Base-by-base conservation (phyloP, 2,888 invertebrate genomes). In the Vesta saturnalis region DNA sequence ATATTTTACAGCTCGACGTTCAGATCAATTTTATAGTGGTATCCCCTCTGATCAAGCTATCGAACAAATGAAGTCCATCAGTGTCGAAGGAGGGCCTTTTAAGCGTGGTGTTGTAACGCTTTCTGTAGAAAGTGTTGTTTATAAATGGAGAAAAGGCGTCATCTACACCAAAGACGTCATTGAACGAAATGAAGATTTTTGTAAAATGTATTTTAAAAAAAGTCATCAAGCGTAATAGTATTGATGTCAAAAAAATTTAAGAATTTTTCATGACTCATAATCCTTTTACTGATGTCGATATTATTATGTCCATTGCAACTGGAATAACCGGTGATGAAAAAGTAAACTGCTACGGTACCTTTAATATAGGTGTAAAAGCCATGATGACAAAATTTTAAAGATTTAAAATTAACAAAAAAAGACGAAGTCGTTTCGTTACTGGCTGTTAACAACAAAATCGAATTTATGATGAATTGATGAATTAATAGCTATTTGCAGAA, bases 111-210 rank as follows among this genome's bases (percentile, higher is more conserved):
- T 61, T 16, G 70, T n/a, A n/a, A n/a, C n/a, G n/a, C n/a, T n/a
- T n/a, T n/a, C n/a, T n/a, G n/a, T 62, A 16, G 69, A 74, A 71
- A 72, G 71, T 63, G 66, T 74, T 10, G 54, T 73, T 6, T 60
- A 68, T 46, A 64, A 67, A 55, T 72, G 67, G 64, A 64, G 67
- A 15, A 67, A 18, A 46, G 71, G 70, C 49, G 65, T 72, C 55
- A 66, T 72, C 63, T 72, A 39, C 60, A 58, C 69, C 35, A 64
- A 74, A 72, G 71, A 76, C 63, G 68, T 75, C 47, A 70, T 73
- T 43, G 72, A 69, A 70, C 69, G 58, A 1, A 67, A 74, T 12
- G 71, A 73, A 70, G 47, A 73, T 14, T 72, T 73, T 71, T 75
- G 69, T 49, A 43, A 72, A 15, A 57, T 74, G 56, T 70, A 70